Evolutionary conservation across 1,140 invertebrate species (phyloP).

Genomic region (Drosophila miranda): DNA sequence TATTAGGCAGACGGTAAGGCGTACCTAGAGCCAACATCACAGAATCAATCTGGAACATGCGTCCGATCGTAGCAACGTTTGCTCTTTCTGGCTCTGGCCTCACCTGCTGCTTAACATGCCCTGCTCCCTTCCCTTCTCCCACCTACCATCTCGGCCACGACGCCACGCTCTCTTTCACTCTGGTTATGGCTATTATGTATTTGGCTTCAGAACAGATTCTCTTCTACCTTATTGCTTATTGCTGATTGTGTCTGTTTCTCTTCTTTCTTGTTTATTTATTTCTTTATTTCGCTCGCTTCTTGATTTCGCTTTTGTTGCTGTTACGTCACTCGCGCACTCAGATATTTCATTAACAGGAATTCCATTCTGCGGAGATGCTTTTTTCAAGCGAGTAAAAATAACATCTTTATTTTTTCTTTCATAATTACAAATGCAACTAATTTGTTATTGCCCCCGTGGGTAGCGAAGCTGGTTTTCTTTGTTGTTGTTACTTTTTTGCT

Average conservation of each 20-base stretch:
- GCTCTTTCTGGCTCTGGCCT: neutral
- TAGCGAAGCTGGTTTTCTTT: slow-evolving; percentile 21
- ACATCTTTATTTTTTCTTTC: slow-evolving; percentile 18
- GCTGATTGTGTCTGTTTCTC: slow-evolving; percentile 23
- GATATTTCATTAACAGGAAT: slow-evolving; percentile 45
- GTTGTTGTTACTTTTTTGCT: neutral
- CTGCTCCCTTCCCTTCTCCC: neutral
- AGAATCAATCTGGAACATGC: too few relatives aligned
- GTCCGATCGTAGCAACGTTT: too few relatives aligned
- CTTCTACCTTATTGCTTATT: slow-evolving; percentile 38
- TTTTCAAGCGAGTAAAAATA: slow-evolving; percentile 11
- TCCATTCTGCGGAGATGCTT: slow-evolving; percentile 17
- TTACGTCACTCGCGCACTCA: slow-evolving; percentile 27
- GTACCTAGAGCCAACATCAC: too few relatives aligned
- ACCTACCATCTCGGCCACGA: neutral
- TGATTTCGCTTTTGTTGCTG: slow-evolving; percentile 12
- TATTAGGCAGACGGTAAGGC: too few relatives aligned
- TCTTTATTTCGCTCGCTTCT: slow-evolving; percentile 11
- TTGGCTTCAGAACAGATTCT: slow-evolving; percentile 25
- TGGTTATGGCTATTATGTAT: slow-evolving; percentile 46
- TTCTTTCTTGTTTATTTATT: slow-evolving; percentile 22
- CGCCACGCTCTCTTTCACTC: neutral
- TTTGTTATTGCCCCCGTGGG: slow-evolving; percentile 22
- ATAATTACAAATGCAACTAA: slow-evolving; percentile 53
- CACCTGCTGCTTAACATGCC: too few relatives aligned